These are phyloP conservation scores for Henicopernis longicauda DNA, from an alignment of 2,113 vertebrate genomes.

Conservation along the genomic window DNA sequence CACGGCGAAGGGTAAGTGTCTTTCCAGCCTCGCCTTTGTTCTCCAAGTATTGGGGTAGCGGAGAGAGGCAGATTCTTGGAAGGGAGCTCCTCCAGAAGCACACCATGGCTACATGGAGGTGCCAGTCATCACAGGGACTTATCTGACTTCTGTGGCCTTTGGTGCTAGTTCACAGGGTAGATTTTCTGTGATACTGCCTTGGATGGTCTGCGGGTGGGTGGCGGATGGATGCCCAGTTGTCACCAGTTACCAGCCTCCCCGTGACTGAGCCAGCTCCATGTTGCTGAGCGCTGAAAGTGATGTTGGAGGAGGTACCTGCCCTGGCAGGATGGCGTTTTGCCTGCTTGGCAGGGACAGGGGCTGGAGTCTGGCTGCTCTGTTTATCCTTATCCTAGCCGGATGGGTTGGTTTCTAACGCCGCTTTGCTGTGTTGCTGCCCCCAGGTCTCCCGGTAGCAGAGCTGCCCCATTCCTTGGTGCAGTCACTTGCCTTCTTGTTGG, in stretches of 20 bases:
- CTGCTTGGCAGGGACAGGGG: background rate
- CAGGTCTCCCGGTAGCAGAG: constrained; percentile 43
- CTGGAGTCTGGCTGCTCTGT: background rate
- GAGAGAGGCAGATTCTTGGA: background rate
- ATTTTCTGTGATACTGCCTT: background rate
- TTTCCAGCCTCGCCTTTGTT: background rate
- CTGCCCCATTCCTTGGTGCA: constrained; percentile 51
- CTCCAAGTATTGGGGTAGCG: accelerated
- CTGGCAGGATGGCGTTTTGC: background rate
- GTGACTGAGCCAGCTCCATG: background rate
- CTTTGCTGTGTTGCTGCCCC: background rate
- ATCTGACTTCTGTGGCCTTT: background rate
- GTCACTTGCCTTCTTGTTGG: constrained; percentile 42
- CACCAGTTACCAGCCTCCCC: background rate
- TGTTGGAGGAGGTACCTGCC: background rate
- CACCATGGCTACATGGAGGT: background rate
- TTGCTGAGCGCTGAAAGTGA: background rate
- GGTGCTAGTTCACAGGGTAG: background rate
- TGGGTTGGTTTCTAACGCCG: background rate
- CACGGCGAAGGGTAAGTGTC: background rate
- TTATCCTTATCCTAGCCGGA: background rate
- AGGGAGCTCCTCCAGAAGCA: background rate
- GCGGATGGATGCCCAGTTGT: background rate
- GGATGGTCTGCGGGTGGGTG: background rate
- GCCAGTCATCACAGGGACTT: background rate